Conservation (phyloP, 2,797 vertebrate species). For the Lycodopsis pacificus region DNA sequence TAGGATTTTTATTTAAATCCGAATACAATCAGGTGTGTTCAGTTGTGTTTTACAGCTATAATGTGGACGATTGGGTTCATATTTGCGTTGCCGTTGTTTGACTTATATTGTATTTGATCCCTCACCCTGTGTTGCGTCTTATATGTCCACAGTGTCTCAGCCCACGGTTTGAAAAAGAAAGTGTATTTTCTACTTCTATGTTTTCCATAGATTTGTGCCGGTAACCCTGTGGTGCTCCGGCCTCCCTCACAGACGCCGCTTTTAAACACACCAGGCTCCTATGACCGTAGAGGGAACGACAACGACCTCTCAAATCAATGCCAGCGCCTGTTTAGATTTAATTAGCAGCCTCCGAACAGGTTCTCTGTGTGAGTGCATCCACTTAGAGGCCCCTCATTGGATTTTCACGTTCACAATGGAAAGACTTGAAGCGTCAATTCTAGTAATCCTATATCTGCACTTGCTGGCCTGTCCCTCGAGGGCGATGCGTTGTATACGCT, state of each 20-base stretch:
- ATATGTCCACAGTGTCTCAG: too few relatives aligned
- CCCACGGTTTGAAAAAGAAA: too few relatives aligned
- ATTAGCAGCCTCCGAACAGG: conserved; percentile 80
- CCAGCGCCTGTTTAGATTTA: conserved; percentile 80
- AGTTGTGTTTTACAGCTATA: not conserved
- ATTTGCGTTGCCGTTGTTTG: too few relatives aligned
- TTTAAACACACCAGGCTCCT: conserved; percentile 44
- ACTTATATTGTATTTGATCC: too few relatives aligned
- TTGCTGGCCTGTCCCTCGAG: conserved; percentile 76
- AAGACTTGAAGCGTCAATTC: conserved; percentile 80
- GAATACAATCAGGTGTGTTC: not conserved
- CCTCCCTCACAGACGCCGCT: conserved; percentile 19
- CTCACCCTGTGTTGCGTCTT: too few relatives aligned
- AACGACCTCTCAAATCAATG: conserved; percentile 82
- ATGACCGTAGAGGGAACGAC: conserved; percentile 64
- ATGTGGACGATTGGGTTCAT: not conserved
- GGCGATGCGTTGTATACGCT: conserved; percentile 57
- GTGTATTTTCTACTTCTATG: not conserved
- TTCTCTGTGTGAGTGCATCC: conserved; percentile 76
- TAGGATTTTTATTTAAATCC: not conserved
- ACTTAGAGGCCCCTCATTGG: conserved; percentile 83
- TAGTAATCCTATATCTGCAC: conserved; percentile 84
- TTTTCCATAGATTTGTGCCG: not conserved
- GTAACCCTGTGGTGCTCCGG: not conserved
- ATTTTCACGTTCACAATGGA: conserved; percentile 82